Percentiles rank a stretch among this genome's conserved stretches.
Conservation (phyloP, 1,140 invertebrate species). For the Cotesia glomerata region DNA sequence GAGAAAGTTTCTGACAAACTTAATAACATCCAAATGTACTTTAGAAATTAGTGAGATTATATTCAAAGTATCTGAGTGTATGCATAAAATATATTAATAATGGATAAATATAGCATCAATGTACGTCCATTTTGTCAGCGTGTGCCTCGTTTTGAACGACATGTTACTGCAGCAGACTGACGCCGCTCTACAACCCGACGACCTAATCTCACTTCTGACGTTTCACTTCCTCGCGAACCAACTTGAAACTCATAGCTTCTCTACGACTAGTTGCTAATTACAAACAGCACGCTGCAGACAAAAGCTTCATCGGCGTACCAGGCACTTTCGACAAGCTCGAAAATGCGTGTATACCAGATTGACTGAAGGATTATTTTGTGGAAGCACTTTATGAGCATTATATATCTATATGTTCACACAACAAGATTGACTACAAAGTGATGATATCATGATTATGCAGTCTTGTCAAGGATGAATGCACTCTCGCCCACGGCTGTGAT, state of each 20-base stretch:
- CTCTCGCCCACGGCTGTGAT: slow-evolving; percentile 3
- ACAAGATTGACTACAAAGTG: not conserved
- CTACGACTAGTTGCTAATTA: slow-evolving; percentile 16
- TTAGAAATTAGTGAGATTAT: not conserved
- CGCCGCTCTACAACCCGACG: not conserved
- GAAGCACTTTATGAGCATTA: not conserved
- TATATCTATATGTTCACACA: not conserved
- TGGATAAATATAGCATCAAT: not conserved
- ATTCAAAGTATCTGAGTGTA: not conserved
- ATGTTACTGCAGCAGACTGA: not conserved
- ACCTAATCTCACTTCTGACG: slow-evolving; percentile 13
- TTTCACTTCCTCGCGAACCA: slow-evolving; percentile 6
- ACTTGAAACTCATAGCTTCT: slow-evolving; percentile 6
- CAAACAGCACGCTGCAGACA: slow-evolving; percentile 13
- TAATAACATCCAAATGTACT: not conserved
- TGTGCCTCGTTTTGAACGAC: not conserved
- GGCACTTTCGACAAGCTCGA: not conserved
- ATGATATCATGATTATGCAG: slow-evolving; percentile 1
- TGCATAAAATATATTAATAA: too few relatives aligned
- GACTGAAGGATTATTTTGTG: not conserved
- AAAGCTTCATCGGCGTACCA: not conserved
- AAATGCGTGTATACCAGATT: slow-evolving; percentile 8
- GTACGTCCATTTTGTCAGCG: not conserved
- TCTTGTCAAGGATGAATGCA: not conserved
- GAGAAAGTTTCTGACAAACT: not conserved